These are phyloP conservation scores for Drosophila ercepeae DNA, from an alignment of 1,140 invertebrate genomes.

Conservation along the genomic window DNA sequence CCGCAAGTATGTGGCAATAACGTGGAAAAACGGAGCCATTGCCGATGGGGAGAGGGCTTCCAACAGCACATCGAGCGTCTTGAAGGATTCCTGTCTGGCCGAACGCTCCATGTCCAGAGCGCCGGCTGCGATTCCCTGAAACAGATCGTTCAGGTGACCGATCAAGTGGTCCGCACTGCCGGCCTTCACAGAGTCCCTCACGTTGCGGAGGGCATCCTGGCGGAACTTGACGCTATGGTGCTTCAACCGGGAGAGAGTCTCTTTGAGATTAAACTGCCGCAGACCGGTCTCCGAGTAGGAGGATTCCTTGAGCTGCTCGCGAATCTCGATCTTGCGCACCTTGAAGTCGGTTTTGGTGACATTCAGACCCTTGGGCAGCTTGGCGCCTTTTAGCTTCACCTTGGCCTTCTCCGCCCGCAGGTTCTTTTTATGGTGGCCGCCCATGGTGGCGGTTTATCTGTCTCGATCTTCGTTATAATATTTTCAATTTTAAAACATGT, in stretches of 20 bases:
- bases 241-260: slow-evolving; percentile 89
- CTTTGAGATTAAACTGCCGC: slow-evolving; percentile 90
- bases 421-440: slow-evolving; percentile 87
- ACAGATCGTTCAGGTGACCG: slow-evolving; percentile 87
- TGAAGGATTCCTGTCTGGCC: slow-evolving; percentile 88
- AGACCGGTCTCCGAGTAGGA: slow-evolving; percentile 86
- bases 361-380: slow-evolving; percentile 92
- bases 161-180: slow-evolving; percentile 84
- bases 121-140: slow-evolving; percentile 88
- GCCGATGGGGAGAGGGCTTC: slow-evolving; percentile 84
- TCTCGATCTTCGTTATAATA: background rate
- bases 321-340: slow-evolving; percentile 93
- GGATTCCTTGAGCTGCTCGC: slow-evolving; percentile 89
- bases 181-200: slow-evolving; percentile 88
- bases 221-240: slow-evolving; percentile 91
- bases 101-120: slow-evolving; percentile 89
- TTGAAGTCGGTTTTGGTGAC: slow-evolving; percentile 94
- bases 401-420: slow-evolving; percentile 91
- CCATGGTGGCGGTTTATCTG: slow-evolving; percentile 41
- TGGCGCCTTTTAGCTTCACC: slow-evolving; percentile 89
- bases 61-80: slow-evolving; percentile 88
- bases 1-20: slow-evolving; percentile 90
- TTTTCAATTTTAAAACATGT: background rate
- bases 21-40: slow-evolving; percentile 88
- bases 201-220: slow-evolving; percentile 88